Base-by-base conservation (phyloP, 2,888 invertebrate genomes). In the Cryptus armator region DNA sequence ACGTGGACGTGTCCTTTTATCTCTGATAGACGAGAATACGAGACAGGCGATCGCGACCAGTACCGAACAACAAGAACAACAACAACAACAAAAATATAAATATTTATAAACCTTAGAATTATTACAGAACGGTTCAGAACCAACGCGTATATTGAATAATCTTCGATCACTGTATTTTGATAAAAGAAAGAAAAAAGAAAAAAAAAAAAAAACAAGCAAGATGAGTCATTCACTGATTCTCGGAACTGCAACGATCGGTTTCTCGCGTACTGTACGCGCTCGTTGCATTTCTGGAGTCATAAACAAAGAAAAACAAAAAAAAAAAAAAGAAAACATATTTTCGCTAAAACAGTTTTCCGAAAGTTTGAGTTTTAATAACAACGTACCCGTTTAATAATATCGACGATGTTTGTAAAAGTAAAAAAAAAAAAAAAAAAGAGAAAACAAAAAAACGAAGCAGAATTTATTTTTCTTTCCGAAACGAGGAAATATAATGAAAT, bases 391-490 rank as follows among this genome's bases (percentile, higher is more conserved):
- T 74, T 72, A 29, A 48, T 59, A 62, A 48, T 29, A n/a, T 64
- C 44, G 51, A 76, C 9, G 51, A 44, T 44, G 67, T 67, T 67
- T 67, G 19, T 14, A 62, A 37, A 66, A 51, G 66, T n/a, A 68
- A 67, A 84, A 62, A n/a, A 67, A 68, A 29, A 2, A 67, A 2
- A 37, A 53, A 71, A 51, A 46, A 79, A 43, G 75, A n/a, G n/a
- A n/a, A n/a, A n/a, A n/a, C n/a, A n/a, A n/a, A 44, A 43, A 74
- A 51, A 81, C 64, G 66, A 83, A 75, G 56, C 76, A 59, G 68
- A 87, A 89, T 87, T 89, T 91, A 91, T 91, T 91, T 90, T 91
- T 90, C 48, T 81, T 89, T 87, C 86, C 87, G 83, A 83, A 59
- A 72, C 83, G 86, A 82, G 80, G 79, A 86, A 86, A 87, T 85